Evolutionary conservation across 2,888 invertebrate genomes (phyloP).

Genomic region (Acronicta alni): DNA sequence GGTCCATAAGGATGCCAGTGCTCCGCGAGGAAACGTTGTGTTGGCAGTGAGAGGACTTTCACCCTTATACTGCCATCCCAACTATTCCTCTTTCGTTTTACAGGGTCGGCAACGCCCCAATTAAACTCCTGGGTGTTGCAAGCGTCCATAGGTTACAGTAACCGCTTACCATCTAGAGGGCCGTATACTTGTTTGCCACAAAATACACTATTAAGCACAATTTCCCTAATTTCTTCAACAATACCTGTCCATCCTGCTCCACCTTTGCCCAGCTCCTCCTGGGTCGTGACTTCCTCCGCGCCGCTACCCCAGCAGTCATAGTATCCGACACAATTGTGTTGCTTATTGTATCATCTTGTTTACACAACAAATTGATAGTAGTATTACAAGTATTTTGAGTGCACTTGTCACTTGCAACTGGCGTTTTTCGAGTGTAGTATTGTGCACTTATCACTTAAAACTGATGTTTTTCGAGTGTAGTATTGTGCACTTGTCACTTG

Average conservation of each 20-base stretch:
- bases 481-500: too few species aligned
- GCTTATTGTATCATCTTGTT: conserved; percentile 36
- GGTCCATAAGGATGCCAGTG: too few species aligned
- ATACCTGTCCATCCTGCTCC: conserved; percentile 82
- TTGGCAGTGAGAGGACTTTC: too few species aligned
- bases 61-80: too few species aligned
- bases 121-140: too few species aligned
- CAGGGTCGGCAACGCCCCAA: too few species aligned
- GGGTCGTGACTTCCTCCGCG: conserved; percentile 76
- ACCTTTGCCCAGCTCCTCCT: conserved; percentile 81
- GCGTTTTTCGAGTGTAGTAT: neutral
- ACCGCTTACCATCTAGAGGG: too few species aligned
- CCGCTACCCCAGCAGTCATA: conserved; percentile 84
- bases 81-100: too few species aligned
- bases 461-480: neutral
- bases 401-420: neutral
- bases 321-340: conserved; percentile 38
- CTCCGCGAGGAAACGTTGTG: too few species aligned
- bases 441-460: neutral
- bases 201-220: conserved; percentile 14
- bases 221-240: conserved; percentile 25
- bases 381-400: neutral
- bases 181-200: too few species aligned
- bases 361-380: conserved; percentile 18
- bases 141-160: too few species aligned